phyloP scores from a whole-genome alignment of 2,797 vertebrate genomes.

The Enteromius afrohamiltoni region DNA sequence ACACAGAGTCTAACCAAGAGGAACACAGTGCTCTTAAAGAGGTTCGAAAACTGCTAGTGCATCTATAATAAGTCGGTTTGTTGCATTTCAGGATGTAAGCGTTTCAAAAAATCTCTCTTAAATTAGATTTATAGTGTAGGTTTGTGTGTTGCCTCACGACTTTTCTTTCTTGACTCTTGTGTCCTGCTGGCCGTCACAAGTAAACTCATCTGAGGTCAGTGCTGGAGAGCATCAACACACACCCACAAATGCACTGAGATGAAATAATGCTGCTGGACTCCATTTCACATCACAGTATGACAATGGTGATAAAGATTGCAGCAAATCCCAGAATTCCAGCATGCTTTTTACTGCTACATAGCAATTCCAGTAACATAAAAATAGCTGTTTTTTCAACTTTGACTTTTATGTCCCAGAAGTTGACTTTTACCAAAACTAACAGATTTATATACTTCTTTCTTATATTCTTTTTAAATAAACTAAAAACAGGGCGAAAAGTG shows the following conservation, averaged over 20 bases:
- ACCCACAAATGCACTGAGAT: slow-evolving; percentile 26
- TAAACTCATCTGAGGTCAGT: slow-evolving; percentile 33
- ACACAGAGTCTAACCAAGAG: slow-evolving; percentile 1
- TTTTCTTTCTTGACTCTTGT: slow-evolving; percentile 25
- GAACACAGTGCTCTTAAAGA: slow-evolving; percentile 4
- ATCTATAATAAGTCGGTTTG: background rate
- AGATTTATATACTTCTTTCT: too few relatives aligned
- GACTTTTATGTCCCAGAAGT: background rate
- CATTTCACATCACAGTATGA: slow-evolving; percentile 41
- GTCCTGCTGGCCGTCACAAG: slow-evolving; percentile 33
- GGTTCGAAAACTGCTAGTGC: background rate
- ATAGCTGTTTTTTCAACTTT: background rate
- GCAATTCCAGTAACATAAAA: background rate
- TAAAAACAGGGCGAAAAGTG: too few relatives aligned
- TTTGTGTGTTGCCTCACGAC: background rate
- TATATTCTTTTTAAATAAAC: background rate
- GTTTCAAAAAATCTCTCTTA: background rate
- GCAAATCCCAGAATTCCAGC: background rate
- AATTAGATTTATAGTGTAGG: slow-evolving; percentile 1
- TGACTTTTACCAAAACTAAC: background rate
- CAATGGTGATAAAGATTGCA: slow-evolving; percentile 12
- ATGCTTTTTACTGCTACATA: background rate
- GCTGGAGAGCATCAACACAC: slow-evolving; percentile 27
- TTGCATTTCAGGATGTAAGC: background rate
- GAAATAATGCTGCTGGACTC: slow-evolving; percentile 16